Percentiles rank a stretch among this genome's conserved stretches.
These are phyloP conservation scores for Aphaenogaster ashmeadi DNA, from an alignment of 1,140 invertebrate genomes.

Conservation along the genomic window DNA sequence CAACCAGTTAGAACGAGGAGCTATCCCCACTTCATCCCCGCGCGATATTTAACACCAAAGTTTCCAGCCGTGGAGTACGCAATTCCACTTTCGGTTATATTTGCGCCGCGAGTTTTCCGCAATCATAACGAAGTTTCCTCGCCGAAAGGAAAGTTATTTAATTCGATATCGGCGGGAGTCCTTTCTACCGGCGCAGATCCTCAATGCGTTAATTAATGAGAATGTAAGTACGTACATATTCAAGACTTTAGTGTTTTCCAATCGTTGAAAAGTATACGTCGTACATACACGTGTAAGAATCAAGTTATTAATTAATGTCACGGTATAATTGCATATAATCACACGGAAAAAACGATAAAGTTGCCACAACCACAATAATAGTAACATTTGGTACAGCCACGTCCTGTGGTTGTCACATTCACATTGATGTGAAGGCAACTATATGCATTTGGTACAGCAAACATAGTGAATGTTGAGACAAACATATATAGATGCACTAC, in stretches of 20 bases:
- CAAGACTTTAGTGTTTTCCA: neutral
- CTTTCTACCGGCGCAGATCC: slow-evolving; percentile 2
- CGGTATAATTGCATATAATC: neutral
- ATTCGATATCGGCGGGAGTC: slow-evolving; percentile 66
- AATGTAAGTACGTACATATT: slow-evolving; percentile 5
- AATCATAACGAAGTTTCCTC: slow-evolving; percentile 59
- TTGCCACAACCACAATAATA: no score
- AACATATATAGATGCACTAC: no score
- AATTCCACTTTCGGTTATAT: slow-evolving; percentile 56
- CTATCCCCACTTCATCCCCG: slow-evolving; percentile 25
- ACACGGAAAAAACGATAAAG: no score
- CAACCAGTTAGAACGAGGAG: slow-evolving; percentile 24
- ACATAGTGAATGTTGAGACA: no score
- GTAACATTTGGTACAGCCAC: no score
- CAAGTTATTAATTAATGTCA: neutral
- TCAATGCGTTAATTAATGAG: slow-evolving; percentile 61
- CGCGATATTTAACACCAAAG: slow-evolving; percentile 60
- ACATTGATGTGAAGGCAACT: no score
- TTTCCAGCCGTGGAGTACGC: slow-evolving; percentile 18
- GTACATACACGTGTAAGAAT: neutral
- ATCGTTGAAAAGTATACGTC: neutral
- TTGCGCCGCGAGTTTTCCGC: slow-evolving; percentile 40
- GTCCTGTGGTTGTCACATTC: no score
- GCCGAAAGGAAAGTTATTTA: slow-evolving; percentile 54
- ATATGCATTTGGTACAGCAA: no score